Base-by-base conservation (phyloP, 2,797 vertebrate species). In the Clarias fuscus region DNA sequence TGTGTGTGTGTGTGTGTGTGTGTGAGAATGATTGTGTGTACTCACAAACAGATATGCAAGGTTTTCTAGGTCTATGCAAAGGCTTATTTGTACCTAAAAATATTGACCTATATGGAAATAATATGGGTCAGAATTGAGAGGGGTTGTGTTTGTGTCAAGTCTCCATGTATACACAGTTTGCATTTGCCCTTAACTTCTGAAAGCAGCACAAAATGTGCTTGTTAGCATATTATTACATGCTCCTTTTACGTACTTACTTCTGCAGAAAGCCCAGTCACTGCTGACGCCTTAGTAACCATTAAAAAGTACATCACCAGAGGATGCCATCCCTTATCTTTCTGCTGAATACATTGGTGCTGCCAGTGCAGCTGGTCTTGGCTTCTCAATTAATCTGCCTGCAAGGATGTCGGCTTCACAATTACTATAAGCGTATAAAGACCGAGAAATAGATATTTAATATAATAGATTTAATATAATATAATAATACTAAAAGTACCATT, bases 281-380 rank as follows among this genome's bases (percentile, higher is more conserved):
- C 93, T 94, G 94, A 95, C 93, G 94, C 94, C 94, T 94, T 95
- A 93, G 91, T 94, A 94, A 94, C 94, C 94, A 94, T 95, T 96
- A 81, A 95, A 96, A 96, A 94, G 94, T 93, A 91, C 92, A 90
- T 92, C 58, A 59, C 24, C 18, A 92, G 92, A 90, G 90, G 92
- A 93, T 92, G 92, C 92, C 90, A 94, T 8, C 58, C 24, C 59
- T 84, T 17, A 75, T 20, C 40, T 94, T 94, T 90, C 92, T 91
- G 83, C 94, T 95, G 95, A 96, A 95, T 95, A 94, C 94, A 93
- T 95, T 94, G 90, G 91, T 90, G 90, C 93, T 94, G 93, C 93
- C 94, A 94, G 95, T 95, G 93, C 93, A 91, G 93, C 93, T 95
- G 95, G 95, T 93, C 92, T 93, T 95, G 94, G 94, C 93, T 79